Conservation (phyloP, 2,113 vertebrate species). For the Paramormyrops kingsleyae region DNA sequence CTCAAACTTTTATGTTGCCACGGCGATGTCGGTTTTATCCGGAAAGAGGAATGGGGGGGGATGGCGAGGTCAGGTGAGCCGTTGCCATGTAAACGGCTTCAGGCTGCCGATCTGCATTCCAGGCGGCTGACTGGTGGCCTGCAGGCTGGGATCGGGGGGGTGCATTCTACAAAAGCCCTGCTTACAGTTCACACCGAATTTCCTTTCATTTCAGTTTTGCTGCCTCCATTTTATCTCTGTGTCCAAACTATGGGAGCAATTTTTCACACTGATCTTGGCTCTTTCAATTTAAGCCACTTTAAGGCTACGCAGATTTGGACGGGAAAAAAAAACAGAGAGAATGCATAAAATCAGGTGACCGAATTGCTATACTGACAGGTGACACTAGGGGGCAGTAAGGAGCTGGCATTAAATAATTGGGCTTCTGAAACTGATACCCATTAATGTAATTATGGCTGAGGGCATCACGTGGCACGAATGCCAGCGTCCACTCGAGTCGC, state of each 20-base stretch:
- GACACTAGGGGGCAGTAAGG: constrained; percentile 9
- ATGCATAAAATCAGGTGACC: background rate
- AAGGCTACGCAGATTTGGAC: background rate
- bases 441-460: background rate
- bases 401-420: background rate
- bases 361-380: background rate
- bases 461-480: background rate
- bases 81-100: background rate
- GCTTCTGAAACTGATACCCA: background rate
- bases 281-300: background rate
- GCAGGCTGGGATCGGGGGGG: background rate
- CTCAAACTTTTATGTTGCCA: constrained; percentile 14
- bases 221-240: background rate
- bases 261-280: background rate
- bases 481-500: background rate
- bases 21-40: background rate
- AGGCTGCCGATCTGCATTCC: background rate
- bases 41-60: background rate
- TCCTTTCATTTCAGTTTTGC: background rate
- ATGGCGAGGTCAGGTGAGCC: background rate
- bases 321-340: no score
- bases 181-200: background rate
- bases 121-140: background rate
- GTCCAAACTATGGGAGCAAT: background rate
- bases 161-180: background rate